Percentiles rank a stretch among this genome's conserved stretches.
phyloP scores from a whole-genome alignment of 2,113 vertebrate species.

The Propithecus coquereli region DNA sequence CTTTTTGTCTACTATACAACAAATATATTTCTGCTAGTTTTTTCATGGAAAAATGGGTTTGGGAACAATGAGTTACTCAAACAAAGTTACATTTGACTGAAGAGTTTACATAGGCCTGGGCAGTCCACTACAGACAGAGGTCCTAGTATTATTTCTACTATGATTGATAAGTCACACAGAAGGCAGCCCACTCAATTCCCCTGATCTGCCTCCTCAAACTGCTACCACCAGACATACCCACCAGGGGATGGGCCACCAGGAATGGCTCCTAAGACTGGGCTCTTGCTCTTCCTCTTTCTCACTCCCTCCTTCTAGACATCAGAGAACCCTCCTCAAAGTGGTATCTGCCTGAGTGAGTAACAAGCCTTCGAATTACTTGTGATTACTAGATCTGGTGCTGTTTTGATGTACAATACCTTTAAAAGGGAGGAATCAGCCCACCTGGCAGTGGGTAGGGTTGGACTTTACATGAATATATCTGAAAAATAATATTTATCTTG shows the following conservation, averaged over 20 bases:
- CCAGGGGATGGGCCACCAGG: not conserved
- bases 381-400: not conserved
- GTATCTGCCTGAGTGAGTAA: not conserved
- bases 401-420: not conserved
- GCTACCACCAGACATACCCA: fast-evolving
- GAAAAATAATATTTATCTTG: conserved; percentile 11
- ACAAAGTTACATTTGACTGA: not conserved
- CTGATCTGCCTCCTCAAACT: not conserved
- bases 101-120: not conserved
- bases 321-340: not conserved
- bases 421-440: not conserved
- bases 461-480: not conserved
- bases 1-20: not conserved
- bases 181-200: not conserved
- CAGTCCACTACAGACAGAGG: not conserved
- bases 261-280: not conserved
- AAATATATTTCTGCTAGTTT: not conserved
- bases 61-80: not conserved
- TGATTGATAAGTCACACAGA: not conserved
- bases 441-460: fast-evolving
- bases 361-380: not conserved
- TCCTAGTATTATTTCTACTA: not conserved
- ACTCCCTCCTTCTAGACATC: not conserved
- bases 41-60: not conserved
- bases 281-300: not conserved